Evolutionary conservation across 2,797 vertebrate species (phyloP).

Genomic region (Schizopygopsis malacanthus): DNA sequence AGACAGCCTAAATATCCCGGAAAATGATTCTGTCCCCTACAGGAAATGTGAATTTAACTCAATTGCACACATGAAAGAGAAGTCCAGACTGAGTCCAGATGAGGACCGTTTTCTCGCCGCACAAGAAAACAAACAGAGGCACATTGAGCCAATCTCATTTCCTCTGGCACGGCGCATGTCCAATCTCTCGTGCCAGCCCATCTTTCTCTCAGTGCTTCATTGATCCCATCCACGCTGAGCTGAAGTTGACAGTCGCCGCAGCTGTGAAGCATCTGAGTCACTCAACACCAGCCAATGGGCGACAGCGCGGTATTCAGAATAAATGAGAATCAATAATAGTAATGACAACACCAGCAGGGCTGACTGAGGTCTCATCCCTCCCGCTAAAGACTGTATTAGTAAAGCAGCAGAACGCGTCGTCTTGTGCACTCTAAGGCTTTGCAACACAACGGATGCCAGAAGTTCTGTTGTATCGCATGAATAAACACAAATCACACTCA

Average conservation of each 20-base stretch:
- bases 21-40: conserved; percentile 2
- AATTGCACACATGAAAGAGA: conserved; percentile 23
- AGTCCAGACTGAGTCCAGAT: conserved; percentile 28
- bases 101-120: neutral
- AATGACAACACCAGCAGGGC: conserved; percentile 40
- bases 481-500: conserved; percentile 33
- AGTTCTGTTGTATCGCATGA: conserved; percentile 41
- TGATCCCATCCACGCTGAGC: conserved; percentile 38
- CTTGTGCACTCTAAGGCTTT: conserved; percentile 12
- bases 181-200: conserved; percentile 9
- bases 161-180: neutral
- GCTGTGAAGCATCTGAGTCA: conserved; percentile 43
- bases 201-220: conserved; percentile 26
- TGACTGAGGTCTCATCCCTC: conserved; percentile 29
- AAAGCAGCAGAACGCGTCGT: neutral
- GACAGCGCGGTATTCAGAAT: conserved; percentile 40
- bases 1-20: conserved; percentile 6
- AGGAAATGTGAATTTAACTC: conserved; percentile 31
- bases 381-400: conserved; percentile 30
- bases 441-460: conserved; percentile 26
- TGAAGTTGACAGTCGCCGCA: conserved; percentile 22
- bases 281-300: neutral
- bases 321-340: conserved; percentile 54
- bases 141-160: conserved; percentile 4
- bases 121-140: conserved; percentile 7